Evolutionary conservation across 2,113 vertebrate genomes (phyloP).

Genomic region (Condylura cristata): DNA sequence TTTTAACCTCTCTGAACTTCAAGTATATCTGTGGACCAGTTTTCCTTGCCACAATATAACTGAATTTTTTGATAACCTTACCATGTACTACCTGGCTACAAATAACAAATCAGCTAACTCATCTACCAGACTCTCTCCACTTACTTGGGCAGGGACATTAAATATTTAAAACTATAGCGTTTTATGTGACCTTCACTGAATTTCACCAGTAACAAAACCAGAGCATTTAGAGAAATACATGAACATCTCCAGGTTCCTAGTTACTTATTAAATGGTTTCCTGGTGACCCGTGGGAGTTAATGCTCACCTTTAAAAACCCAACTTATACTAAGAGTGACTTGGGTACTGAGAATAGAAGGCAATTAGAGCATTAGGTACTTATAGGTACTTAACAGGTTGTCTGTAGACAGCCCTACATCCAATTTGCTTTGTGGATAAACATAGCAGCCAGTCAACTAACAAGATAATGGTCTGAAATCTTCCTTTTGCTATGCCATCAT

Average conservation of each 20-base stretch:
- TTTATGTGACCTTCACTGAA: conserved; percentile 61
- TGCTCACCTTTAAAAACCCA: conserved; percentile 54
- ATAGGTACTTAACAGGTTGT: conserved; percentile 25
- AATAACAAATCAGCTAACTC: conserved; percentile 39
- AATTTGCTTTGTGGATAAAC: conserved; percentile 17
- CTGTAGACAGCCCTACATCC: background rate
- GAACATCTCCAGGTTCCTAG: conserved; percentile 55
- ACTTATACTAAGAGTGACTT: conserved; percentile 24
- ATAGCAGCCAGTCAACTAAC: background rate
- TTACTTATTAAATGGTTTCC: conserved; percentile 75
- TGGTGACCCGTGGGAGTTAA: conserved; percentile 54
- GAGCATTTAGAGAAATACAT: conserved; percentile 49
- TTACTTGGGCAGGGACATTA: conserved; percentile 62
- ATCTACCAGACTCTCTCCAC: background rate
- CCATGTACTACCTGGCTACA: background rate
- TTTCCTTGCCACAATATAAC: conserved; percentile 61
- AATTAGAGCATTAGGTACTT: background rate
- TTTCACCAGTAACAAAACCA: conserved; percentile 46
- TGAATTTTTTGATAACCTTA: conserved; percentile 10
- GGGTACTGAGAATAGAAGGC: background rate
- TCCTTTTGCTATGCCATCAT: background rate
- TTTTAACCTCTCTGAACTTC: conserved; percentile 68
- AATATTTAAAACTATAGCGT: conserved; percentile 67
- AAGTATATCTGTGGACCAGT: conserved; percentile 54
- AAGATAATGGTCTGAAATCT: conserved; percentile 41